Conservation (phyloP, 2,797 vertebrate species). For the Choloepus didactylus region DNA sequence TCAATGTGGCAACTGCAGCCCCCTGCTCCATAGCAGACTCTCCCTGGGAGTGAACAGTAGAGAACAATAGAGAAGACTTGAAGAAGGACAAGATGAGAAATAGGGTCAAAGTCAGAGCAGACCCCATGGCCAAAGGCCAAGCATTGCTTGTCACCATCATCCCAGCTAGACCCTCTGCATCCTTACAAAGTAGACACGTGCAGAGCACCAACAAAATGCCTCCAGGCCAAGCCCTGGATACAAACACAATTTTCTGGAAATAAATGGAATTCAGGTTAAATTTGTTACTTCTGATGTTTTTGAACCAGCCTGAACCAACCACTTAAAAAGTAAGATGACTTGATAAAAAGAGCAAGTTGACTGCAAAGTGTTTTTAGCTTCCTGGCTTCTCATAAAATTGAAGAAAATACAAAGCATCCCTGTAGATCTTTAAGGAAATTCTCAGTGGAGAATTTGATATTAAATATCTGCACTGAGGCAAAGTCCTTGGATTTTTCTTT, state of each 20-base stretch:
- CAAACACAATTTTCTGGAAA: background rate
- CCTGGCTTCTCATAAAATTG: background rate
- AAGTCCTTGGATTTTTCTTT: background rate
- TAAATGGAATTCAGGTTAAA: background rate
- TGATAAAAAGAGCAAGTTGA: slow-evolving; percentile 1
- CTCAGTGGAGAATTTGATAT: background rate
- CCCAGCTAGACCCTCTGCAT: background rate
- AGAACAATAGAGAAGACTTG: background rate
- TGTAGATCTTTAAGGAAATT: background rate
- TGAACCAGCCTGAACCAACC: background rate
- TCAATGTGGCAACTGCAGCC: background rate
- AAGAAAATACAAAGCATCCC: background rate
- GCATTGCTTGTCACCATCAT: background rate
- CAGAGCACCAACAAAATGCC: background rate
- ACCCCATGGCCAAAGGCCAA: background rate
- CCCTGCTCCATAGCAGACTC: background rate
- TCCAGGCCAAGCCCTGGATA: background rate
- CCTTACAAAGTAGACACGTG: background rate
- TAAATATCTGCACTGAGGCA: slow-evolving; percentile 2
- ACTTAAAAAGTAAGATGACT: background rate
- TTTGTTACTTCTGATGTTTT: background rate
- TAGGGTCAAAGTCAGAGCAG: background rate
- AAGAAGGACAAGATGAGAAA: background rate
- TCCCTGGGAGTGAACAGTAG: background rate
- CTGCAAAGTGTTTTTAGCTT: slow-evolving; percentile 15